Base-by-base conservation (phyloP, 2,113 vertebrate species). In the Zootoca vivipara region DNA sequence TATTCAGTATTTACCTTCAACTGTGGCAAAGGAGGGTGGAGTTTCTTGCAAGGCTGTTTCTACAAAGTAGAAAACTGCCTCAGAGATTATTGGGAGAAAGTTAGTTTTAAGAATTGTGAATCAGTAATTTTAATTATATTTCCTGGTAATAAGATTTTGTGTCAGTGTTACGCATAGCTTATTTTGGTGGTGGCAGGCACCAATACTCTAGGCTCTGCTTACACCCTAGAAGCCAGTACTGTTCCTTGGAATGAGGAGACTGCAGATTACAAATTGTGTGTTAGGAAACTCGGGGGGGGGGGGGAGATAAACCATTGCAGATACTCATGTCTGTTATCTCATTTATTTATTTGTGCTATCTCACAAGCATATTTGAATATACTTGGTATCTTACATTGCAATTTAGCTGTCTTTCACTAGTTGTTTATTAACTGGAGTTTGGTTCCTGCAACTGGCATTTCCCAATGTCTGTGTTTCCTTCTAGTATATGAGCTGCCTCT, bases 321-420 rank as follows among this genome's bases (percentile, higher is more conserved):
- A 83, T 82, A 78, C 64, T 28, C 35, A 28, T 78, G 46, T 78
- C 16, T 58, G 64, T 24, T 83, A 78, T 67, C 79, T 86, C 33
- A 1, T 52, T 52, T 52, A 52, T 52, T 52, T 52, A 52, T 52
- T 52, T 52, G 46, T 52, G 15, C 82, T 73, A 79, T 56, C 46
- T 52, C 46, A 52, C 46, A 89, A 85, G 56, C 86, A 26, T 40
- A n/a, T 78, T 90, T 70, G 69, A 69, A 89, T 40, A 65, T 87
- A 18, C 78, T 58, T 91, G 79, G 87, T 6, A 86, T 85, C 86
- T 82, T 90, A 89, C 89, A 35, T 18, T 90, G 80, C 82, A 93
- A 77, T 58, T n/a, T 5, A 87, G 58, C 90, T 86, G 89, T 20
- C 12, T 28, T 92, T 86, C 87, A 24, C 13, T 78, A 0, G 0